Evolutionary conservation across 2,888 invertebrate species (phyloP).

Genomic region (Phyllotreta striolata): DNA sequence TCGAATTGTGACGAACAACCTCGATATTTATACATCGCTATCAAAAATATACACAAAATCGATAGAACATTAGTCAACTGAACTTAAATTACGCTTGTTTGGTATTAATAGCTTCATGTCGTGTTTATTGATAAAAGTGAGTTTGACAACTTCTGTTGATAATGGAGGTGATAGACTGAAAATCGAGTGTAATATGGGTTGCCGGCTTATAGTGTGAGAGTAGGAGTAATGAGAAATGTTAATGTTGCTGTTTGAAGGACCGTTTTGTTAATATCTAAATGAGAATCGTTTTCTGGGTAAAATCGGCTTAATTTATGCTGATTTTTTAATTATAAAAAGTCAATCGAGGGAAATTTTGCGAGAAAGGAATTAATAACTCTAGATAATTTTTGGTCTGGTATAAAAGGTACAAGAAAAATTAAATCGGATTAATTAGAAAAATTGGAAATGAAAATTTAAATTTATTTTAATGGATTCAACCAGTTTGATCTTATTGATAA

Average conservation of each 20-base stretch:
- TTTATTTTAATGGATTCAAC: too few relatives aligned
- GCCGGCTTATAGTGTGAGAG: constrained; percentile 23
- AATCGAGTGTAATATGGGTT: constrained; percentile 31
- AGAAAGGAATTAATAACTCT: too few relatives aligned
- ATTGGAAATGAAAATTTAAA: too few relatives aligned
- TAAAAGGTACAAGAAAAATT: too few relatives aligned
- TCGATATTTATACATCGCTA: constrained; percentile 25
- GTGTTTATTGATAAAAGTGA: constrained; percentile 6
- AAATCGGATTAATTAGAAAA: too few relatives aligned
- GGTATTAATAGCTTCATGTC: constrained; percentile 10
- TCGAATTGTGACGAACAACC: constrained; percentile 25
- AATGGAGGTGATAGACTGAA: background rate
- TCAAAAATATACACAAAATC: constrained; percentile 17
- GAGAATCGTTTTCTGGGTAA: too few relatives aligned
- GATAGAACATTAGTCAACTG: constrained; percentile 12
- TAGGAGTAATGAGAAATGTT: constrained; percentile 8
- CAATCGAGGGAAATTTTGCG: too few relatives aligned
- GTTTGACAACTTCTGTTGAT: background rate
- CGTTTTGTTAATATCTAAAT: background rate
- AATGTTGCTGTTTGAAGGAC: background rate
- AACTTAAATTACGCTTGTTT: constrained; percentile 1
- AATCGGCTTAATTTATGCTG: too few relatives aligned
- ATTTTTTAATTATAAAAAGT: too few relatives aligned
- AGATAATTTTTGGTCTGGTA: too few relatives aligned
- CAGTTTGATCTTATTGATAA: background rate